phyloP scores from a whole-genome alignment of 2,797 vertebrate species.

The Helostoma temminkii region DNA sequence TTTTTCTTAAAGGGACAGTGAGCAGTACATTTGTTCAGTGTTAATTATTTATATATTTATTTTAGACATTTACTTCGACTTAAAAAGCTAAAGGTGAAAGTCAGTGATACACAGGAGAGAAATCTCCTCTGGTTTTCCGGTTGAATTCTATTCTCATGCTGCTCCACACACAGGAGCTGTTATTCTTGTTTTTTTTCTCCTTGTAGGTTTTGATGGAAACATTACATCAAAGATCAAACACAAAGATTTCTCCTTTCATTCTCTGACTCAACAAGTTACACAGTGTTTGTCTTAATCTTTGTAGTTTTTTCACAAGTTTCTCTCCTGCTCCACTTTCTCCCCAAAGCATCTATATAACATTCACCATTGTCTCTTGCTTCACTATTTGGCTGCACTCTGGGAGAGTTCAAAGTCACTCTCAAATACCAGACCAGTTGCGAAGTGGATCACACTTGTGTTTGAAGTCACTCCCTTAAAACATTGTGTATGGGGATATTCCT shows the following conservation, averaged over 20 bases:
- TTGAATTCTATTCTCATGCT: constrained; percentile 39
- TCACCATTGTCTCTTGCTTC: constrained; percentile 37
- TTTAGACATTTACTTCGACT: no score
- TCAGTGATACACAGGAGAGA: constrained; percentile 32
- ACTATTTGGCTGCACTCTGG: constrained; percentile 53
- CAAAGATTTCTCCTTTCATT: constrained; percentile 43
- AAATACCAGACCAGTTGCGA: constrained; percentile 54
- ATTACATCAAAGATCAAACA: constrained; percentile 61
- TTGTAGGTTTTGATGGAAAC: constrained; percentile 57
- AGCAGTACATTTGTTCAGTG: constrained; percentile 21
- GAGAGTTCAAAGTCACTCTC: constrained; percentile 76
- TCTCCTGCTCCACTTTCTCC: constrained; percentile 4
- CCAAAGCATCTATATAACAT: constrained; percentile 36
- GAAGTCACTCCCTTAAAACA: constrained; percentile 69
- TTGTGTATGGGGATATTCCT: constrained; percentile 44
- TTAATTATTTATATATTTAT: constrained; percentile 54
- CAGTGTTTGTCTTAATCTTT: constrained; percentile 51
- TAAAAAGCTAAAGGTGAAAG: constrained; percentile 33
- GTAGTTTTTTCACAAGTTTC: constrained; percentile 49
- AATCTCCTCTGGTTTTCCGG: no score
- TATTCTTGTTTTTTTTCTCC: constrained; percentile 12
- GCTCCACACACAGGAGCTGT: constrained; percentile 6
- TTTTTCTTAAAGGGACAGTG: neutral
- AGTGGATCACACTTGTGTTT: constrained; percentile 70
- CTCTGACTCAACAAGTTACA: constrained; percentile 50